phyloP scores from a whole-genome alignment of 2,888 invertebrate species.

The Uloborus plumipes region DNA sequence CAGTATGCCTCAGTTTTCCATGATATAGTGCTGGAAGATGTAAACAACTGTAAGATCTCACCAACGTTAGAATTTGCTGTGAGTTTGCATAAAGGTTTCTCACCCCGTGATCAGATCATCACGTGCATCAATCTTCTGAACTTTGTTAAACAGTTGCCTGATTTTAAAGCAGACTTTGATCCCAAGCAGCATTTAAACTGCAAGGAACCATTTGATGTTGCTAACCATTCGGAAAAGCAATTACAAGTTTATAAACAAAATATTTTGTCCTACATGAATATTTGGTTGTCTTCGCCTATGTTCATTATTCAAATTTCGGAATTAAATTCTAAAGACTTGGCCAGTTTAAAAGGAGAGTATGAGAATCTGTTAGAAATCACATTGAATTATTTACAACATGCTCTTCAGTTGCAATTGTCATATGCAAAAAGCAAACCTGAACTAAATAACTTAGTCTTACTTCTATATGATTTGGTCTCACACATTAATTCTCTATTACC shows the following conservation, averaged over 20 bases:
- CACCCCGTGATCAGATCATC: slow-evolving; percentile 77
- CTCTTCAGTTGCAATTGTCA: neutral
- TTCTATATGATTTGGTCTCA: slow-evolving; percentile 38
- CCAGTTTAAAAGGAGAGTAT: slow-evolving; percentile 77
- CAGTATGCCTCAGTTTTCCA: slow-evolving; percentile 36
- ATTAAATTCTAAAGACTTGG: slow-evolving; percentile 73
- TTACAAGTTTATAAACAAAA: slow-evolving; percentile 88
- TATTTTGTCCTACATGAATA: slow-evolving; percentile 81
- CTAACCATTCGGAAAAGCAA: slow-evolving; percentile 77
- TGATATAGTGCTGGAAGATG: slow-evolving; percentile 9
- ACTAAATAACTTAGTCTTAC: slow-evolving; percentile 6
- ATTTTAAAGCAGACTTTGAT: slow-evolving; percentile 73
- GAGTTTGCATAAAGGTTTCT: slow-evolving; percentile 78
- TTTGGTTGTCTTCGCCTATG: slow-evolving; percentile 78
- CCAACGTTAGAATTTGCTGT: slow-evolving; percentile 45
- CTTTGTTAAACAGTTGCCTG: slow-evolving; percentile 79
- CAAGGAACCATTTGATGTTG: slow-evolving; percentile 54
- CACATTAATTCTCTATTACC: slow-evolving; percentile 74
- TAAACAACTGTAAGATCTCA: slow-evolving; percentile 6
- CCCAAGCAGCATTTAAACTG: neutral
- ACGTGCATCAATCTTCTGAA: slow-evolving; percentile 79
- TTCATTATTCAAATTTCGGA: slow-evolving; percentile 79
- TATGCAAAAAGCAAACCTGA: neutral
- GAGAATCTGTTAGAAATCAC: slow-evolving; percentile 75
- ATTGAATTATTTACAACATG: slow-evolving; percentile 69